These are phyloP conservation scores for Cyprinella venusta DNA, from an alignment of 2,797 vertebrate species.

Conservation along the genomic window DNA sequence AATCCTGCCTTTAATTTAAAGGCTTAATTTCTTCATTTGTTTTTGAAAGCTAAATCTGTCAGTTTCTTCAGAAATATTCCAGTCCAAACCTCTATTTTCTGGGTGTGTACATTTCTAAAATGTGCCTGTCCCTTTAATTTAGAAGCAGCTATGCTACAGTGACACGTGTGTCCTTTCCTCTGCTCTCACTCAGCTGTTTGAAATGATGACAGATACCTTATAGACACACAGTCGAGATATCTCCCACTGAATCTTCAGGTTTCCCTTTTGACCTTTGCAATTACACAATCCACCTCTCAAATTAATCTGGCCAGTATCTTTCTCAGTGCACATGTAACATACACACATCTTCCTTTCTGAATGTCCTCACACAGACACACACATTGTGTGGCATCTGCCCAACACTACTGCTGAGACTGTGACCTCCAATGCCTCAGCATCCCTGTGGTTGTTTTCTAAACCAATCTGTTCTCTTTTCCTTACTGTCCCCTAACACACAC, in stretches of 20 bases:
- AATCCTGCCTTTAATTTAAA: neutral
- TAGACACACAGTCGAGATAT: conserved; percentile 30
- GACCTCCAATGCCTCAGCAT: conserved; percentile 38
- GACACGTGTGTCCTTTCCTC: conserved; percentile 27
- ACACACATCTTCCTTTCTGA: neutral
- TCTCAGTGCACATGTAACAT: neutral
- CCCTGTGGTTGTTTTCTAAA: conserved; percentile 26
- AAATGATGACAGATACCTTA: conserved; percentile 28
- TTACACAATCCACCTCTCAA: conserved; percentile 6
- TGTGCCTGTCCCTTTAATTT: conserved; percentile 36
- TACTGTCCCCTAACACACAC: conserved; percentile 16
- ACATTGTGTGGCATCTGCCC: conserved; percentile 32
- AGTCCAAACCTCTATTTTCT: neutral
- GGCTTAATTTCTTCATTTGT: neutral
- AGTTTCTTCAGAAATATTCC: neutral
- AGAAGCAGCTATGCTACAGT: conserved; percentile 2
- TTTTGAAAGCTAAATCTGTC: neutral
- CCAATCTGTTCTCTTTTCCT: conserved; percentile 24
- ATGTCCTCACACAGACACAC: neutral
- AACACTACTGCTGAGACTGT: conserved; percentile 41
- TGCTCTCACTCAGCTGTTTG: conserved; percentile 38
- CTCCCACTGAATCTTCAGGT: conserved; percentile 9
- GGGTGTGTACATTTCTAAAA: conserved; percentile 14
- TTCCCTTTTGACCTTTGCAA: conserved; percentile 16
- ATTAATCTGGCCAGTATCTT: neutral